Evolutionary conservation across 2,113 vertebrate genomes (phyloP).

Genomic region (Bothrops jararaca): DNA sequence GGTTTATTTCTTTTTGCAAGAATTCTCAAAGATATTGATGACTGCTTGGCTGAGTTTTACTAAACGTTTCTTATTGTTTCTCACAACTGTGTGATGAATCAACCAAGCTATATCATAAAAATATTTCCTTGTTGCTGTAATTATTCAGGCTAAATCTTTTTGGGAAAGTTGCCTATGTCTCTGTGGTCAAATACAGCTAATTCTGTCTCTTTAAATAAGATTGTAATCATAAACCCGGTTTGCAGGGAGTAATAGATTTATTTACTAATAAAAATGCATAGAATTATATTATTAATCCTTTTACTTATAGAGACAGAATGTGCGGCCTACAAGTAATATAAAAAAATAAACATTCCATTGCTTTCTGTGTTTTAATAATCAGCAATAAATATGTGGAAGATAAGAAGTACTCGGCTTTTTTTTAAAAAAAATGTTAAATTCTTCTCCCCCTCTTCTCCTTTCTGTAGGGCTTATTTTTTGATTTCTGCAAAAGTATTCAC

Average conservation of each 20-base stretch:
- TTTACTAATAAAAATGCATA: background rate
- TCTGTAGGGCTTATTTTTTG: background rate
- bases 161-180: background rate
- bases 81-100: background rate
- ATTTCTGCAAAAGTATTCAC: background rate
- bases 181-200: background rate
- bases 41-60: background rate
- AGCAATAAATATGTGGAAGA: background rate
- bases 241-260: background rate
- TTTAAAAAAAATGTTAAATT: background rate
- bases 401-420: background rate
- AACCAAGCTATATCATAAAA: background rate
- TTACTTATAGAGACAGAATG: background rate
- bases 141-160: background rate
- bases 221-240: background rate
- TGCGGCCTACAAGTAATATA: background rate
- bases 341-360: background rate
- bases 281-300: background rate
- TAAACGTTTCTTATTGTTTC: background rate
- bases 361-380: background rate
- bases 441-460: background rate
- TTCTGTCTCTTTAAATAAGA: background rate
- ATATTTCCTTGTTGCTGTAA: background rate
- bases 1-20: background rate
- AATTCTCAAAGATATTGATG: background rate